Conservation (phyloP, 2,797 vertebrate genomes). For the Catamblyrhynchus diadema region DNA sequence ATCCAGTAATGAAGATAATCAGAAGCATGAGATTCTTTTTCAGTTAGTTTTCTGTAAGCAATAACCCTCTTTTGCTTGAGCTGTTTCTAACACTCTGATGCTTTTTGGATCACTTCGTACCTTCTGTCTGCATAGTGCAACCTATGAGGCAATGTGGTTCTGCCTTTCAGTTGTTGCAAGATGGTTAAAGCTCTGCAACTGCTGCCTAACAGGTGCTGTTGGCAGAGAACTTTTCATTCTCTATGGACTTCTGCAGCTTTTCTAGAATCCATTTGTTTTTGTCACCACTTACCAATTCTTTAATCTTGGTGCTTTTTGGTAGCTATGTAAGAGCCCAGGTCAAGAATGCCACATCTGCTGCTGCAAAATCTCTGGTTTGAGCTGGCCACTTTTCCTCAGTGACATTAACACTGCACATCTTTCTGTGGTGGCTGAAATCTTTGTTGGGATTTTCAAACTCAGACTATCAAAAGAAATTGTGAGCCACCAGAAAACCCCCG, state of each 20-base stretch:
- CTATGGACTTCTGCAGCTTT: not conserved
- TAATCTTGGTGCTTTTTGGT: not conserved
- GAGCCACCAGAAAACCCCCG: not conserved
- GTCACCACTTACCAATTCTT: not conserved
- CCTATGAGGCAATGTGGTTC: rapidly evolving
- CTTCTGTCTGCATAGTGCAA: not conserved
- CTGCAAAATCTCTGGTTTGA: not conserved
- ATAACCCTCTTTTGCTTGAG: not conserved
- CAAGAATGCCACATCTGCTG: not conserved
- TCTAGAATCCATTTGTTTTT: not conserved
- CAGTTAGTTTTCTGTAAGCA: not conserved
- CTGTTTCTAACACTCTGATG: not conserved
- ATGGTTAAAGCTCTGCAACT: not conserved
- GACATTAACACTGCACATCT: rapidly evolving
- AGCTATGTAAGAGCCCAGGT: not conserved
- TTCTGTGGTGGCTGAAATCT: not conserved
- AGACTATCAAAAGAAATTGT: not conserved
- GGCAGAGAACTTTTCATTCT: not conserved
- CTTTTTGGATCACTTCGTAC: not conserved
- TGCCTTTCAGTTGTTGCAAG: not conserved
- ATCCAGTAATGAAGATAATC: not conserved
- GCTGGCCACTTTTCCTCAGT: not conserved
- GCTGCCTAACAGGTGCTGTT: not conserved
- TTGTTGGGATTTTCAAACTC: not conserved
- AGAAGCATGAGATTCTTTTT: not conserved